Evolutionary conservation across 2,888 invertebrate genomes (phyloP), one percentile per base, ranked within the genome.

Genomic region (Drosophila sordidula): DNA sequence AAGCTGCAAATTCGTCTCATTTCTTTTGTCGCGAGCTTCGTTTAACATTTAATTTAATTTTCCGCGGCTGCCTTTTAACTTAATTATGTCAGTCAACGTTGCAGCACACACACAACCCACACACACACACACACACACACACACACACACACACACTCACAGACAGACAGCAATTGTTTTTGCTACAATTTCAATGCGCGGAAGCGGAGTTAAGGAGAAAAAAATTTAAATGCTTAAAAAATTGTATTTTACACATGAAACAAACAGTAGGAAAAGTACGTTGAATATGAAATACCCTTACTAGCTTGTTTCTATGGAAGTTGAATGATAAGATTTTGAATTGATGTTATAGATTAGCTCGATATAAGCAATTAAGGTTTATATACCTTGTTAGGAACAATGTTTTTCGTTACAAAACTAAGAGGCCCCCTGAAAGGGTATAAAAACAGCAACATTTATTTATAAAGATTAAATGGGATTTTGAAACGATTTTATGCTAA

Each of bases 11-110:
- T 76, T 56, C 59, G 69, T 69, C 58, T 46, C 39, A 52, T 85
- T 67, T 82, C 57, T 66, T 56, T 57, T 57, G 73, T 80, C 64
- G 55, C 80, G 42, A 57, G 67, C 66, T 85, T 66, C 78, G 78
- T 61, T 76, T 41, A 64, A 63, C 75, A 63, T 59, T 75, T 74
- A 51, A 78, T 76, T 81, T 57, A 54, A 61, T 62, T 78, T 70
- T 55, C 39, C 61, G 77, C 61, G 46, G 11, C 51, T 68, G 68
- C 46, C 42, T 50, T 61, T 64, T 34, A 80, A 66, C 68, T 75
- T 83, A 77, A 81, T 81, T 81, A 83, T 80, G 78, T 80, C 84
- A 79, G 84, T 56, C 71, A 62, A 47, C 72, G 49, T 50, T 75
- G 71, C 58, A 63, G 42, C 67, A 62, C 46, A 55, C 52, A 50